Base-by-base conservation (phyloP, 1,140 invertebrate genomes). In the Ceratosolen solmsi region DNA sequence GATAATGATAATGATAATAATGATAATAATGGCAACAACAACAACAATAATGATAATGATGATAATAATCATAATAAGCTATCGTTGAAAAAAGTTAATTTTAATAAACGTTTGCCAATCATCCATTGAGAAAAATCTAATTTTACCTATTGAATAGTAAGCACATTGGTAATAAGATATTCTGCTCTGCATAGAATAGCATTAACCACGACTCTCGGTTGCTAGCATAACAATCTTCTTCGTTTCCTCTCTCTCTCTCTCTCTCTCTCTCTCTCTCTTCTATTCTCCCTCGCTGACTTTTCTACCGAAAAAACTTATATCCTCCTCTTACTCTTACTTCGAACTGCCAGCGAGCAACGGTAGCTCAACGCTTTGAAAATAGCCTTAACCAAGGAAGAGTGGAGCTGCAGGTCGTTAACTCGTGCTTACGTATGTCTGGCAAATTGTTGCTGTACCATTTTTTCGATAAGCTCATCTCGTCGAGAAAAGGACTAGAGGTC, bases 391-490 rank as follows among this genome's bases (percentile, higher is more conserved):
- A 3, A 36, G 63, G 11, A 71, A 25, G 25, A 72, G 63, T 22
- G 2, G 41, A 20, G 60, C 70, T 60, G 17, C 38, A n/a, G 56
- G 13, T 81, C 30, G 72, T 81, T 81, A 81, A 73, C 17, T 13
- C 1, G n/a, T 33, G 68, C 60, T 79, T 54, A 65, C 22, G 36
- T 76, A 81, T 68, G 46, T 36, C 27, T 73, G 25, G 58, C 41
- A 22, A 41, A 30, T 70, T 0, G 41, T 20, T 41, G 8, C 11
- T 56, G 5, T 17, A 46, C 73, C 46, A 30, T 22, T 81, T 76
- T 81, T 75, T 36, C 63, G 49, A 76, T 81, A 81, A 81, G 41
- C 72, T 75, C 60, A 22, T 46, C 17, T 49, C 22, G 15, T 17
- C 5, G n/a, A 25, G 30, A 58, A 74, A 74, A 68, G 41, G 46